phyloP scores from a whole-genome alignment of 2,888 invertebrate species.

The Xestia sexstrigata region DNA sequence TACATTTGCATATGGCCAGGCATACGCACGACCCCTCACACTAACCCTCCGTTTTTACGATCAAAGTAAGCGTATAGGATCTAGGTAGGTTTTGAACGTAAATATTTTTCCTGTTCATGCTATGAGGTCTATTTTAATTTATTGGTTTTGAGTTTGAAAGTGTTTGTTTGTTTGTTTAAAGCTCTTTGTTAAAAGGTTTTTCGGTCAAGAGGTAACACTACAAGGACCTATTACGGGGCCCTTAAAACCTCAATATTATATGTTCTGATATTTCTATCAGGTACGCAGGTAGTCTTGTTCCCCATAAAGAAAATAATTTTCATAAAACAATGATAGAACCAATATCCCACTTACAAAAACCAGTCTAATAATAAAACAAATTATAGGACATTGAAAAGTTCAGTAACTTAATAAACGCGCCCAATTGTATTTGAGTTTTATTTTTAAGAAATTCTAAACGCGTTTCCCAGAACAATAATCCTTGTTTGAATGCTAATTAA shows the following conservation, averaged over 20 bases:
- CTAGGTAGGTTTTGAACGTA: slow-evolving; percentile 70
- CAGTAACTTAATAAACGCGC: slow-evolving; percentile 76
- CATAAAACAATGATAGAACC: slow-evolving; percentile 1
- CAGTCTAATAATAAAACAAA: slow-evolving; percentile 58
- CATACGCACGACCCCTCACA: slow-evolving; percentile 77
- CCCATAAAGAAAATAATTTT: background rate
- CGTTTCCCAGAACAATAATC: slow-evolving; percentile 83
- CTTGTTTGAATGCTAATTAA: slow-evolving; percentile 87
- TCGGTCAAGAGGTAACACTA: background rate
- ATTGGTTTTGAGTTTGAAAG: slow-evolving; percentile 36
- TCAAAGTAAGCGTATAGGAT: slow-evolving; percentile 73
- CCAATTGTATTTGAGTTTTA: slow-evolving; percentile 78
- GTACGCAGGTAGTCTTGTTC: background rate
- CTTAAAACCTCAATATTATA: background rate
- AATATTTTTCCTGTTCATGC: slow-evolving; percentile 64
- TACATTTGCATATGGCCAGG: slow-evolving; percentile 87
- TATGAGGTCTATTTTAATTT: slow-evolving; percentile 44
- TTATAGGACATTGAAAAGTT: slow-evolving; percentile 72
- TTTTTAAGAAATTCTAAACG: slow-evolving; percentile 79
- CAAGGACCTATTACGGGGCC: background rate
- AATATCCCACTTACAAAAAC: slow-evolving; percentile 15
- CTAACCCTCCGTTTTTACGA: slow-evolving; percentile 86
- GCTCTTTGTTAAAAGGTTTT: background rate
- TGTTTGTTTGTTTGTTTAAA: background rate
- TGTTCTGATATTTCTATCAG: too few species aligned